phyloP scores from a whole-genome alignment of 2,113 vertebrate species.

The Zosterops lateralis region DNA sequence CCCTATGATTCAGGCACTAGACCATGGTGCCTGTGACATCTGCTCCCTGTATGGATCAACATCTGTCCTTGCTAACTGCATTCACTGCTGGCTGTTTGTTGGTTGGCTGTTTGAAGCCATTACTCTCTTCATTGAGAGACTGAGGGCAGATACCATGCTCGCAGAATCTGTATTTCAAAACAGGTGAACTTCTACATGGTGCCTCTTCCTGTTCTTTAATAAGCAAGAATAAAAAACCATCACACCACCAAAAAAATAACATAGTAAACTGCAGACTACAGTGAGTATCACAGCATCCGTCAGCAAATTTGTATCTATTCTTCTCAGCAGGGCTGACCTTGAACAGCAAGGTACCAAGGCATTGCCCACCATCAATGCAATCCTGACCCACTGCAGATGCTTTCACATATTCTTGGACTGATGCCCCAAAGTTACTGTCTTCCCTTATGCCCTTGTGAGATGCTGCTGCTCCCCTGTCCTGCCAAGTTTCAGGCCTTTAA shows the following conservation, averaged over 20 bases:
- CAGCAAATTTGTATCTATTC: not conserved
- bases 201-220: not conserved
- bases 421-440: not conserved
- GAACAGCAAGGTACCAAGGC: not conserved
- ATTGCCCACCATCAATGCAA: not conserved
- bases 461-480: not conserved
- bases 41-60: not conserved
- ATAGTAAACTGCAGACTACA: not conserved
- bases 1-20: fast-evolving
- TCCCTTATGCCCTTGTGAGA: not conserved
- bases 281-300: not conserved
- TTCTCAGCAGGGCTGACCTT: not conserved
- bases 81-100: not conserved
- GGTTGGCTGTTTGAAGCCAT: no score
- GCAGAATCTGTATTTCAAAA: not conserved
- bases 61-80: not conserved
- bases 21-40: fast-evolving
- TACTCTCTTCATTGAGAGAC: fast-evolving
- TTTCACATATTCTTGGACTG: not conserved
- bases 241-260: not conserved
- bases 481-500: not conserved
- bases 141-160: not conserved
- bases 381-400: not conserved
- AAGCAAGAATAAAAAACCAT: not conserved
- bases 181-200: not conserved